Evolutionary conservation across 2,113 vertebrate species (phyloP).

Genomic region (Clupea harengus): DNA sequence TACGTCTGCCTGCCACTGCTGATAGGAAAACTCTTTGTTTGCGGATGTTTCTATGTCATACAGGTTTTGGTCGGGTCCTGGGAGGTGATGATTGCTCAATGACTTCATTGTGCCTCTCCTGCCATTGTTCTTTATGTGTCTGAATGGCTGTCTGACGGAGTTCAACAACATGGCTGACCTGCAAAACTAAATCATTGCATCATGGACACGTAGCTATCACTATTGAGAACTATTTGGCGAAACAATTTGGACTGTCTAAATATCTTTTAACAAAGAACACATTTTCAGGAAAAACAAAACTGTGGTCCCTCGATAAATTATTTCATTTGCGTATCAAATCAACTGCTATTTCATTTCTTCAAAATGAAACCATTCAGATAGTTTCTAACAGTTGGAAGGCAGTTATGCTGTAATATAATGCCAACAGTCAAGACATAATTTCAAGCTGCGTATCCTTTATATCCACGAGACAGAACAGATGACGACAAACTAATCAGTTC

Average conservation of each 20-base stretch:
- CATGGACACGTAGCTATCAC: neutral
- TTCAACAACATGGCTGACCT: neutral
- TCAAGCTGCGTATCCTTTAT: neutral
- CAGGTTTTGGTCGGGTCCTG: neutral
- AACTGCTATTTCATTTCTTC: neutral
- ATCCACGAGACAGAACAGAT: neutral
- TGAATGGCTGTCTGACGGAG: neutral
- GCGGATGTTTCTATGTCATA: neutral
- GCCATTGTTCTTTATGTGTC: conserved; percentile 3
- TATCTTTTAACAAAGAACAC: neutral
- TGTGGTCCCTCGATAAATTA: neutral
- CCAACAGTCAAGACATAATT: neutral
- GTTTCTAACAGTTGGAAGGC: neutral
- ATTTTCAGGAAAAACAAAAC: neutral
- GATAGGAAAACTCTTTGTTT: neutral
- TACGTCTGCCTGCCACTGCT: neutral
- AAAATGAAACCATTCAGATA: neutral
- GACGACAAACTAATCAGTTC: neutral
- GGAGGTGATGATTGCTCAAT: neutral
- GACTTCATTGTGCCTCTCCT: neutral
- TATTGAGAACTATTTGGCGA: neutral
- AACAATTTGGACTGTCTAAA: neutral
- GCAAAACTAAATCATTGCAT: neutral
- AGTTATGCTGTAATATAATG: neutral
- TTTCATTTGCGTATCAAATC: neutral